These are phyloP conservation scores for Gobius niger DNA, from an alignment of 2,113 vertebrate genomes.

Conservation along the genomic window DNA sequence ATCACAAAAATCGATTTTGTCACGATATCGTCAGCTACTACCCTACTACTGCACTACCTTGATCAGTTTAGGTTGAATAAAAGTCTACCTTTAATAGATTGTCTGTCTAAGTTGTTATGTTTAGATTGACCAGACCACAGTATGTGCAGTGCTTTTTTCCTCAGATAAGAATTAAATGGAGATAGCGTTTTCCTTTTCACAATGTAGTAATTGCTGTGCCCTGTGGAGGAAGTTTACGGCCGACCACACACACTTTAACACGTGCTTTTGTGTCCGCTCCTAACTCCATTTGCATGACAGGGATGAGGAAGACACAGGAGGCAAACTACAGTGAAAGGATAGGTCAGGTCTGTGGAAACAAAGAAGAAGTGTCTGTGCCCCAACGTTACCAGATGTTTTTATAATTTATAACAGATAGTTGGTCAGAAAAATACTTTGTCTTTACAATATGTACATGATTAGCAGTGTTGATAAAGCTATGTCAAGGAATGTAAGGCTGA, in stretches of 20 bases:
- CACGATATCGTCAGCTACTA: too few species aligned
- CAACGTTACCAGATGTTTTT: neutral
- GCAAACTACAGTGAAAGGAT: slow-evolving; percentile 13
- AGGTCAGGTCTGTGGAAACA: neutral
- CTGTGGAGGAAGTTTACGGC: neutral
- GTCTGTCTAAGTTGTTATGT: too few species aligned
- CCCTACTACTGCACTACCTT: too few species aligned
- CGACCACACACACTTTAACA: slow-evolving; percentile 16
- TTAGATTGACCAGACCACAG: too few species aligned
- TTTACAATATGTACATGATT: slow-evolving; percentile 60
- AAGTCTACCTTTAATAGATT: too few species aligned
- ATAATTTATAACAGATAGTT: slow-evolving; percentile 48
- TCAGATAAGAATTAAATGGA: too few species aligned
- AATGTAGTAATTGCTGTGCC: too few species aligned
- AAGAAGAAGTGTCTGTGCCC: neutral
- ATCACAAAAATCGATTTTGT: too few species aligned
- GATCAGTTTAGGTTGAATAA: too few species aligned
- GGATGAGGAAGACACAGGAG: slow-evolving; percentile 38
- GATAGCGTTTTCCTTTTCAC: too few species aligned
- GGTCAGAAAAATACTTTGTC: slow-evolving; percentile 62
- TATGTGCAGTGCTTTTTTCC: too few species aligned
- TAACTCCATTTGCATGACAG: slow-evolving; percentile 52
- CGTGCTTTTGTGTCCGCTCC: slow-evolving; percentile 21
- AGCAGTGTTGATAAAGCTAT: slow-evolving; percentile 20
- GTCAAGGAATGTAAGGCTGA: slow-evolving; percentile 44